Evolutionary conservation across 2,888 invertebrate genomes (phyloP), one percentile per base, ranked within the genome.

Genomic region (Meliscaeva auricollis): DNA sequence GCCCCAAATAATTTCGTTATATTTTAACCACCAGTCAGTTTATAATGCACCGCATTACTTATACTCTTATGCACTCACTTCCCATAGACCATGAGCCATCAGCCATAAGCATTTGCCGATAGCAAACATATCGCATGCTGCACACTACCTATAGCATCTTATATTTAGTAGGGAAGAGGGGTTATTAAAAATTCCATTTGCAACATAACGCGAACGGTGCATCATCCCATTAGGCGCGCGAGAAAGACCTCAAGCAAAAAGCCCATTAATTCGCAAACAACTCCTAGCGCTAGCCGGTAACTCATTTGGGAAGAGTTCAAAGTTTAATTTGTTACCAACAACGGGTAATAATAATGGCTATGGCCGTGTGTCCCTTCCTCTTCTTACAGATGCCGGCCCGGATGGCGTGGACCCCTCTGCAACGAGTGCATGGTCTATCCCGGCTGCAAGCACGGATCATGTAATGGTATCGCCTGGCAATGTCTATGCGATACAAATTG

Each of bases 401-500:
- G 99, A 22, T 99, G 98, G 98, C 94, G 96, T 87, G 99, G 99
- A 32, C 96, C 96, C 87, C 94, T 96, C 89, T 99, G 99, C 93
- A 96, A 97, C 90, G 96, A 98, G 92, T 99, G 99, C 92, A 95
- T 96, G 91, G 96, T 97, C 13, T 98, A 98, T 94, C 98, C 98
- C 13, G 98, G 98, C 88, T 99, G 99, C 93, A 96, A 97, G 91
- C 98, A 98, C 92, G 99, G 99, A 87, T 97, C 97, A 92, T 99
- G 99, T 94, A 96, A 96, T 91, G 96, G 97, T 87, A 96, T 96
- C 88, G 97, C 98, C 60, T 98, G 97, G 97, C 96, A 98, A 92
- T 99, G 99, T 93, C 97, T 97, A 90, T 99, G 99, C 93, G 96
- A 98, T 92, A 98, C 98, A 89, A 99, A 99, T 92, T 99, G 99